Conservation (phyloP, 2,113 vertebrate species). For the Nothoprocta perdicaria region DNA sequence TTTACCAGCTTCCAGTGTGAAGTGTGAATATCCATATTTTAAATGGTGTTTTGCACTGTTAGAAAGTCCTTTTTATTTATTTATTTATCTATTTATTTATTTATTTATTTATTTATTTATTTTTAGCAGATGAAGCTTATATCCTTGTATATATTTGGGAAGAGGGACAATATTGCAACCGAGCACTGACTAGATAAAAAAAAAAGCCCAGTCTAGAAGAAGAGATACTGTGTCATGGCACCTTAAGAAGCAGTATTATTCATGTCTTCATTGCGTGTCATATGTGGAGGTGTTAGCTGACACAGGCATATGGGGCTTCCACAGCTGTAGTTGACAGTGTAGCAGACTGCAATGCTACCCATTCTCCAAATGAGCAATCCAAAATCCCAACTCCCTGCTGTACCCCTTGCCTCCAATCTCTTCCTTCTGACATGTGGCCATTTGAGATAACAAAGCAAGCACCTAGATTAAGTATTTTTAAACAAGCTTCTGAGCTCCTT, state of each 20-base stretch:
- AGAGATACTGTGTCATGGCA: not conserved
- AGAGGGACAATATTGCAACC: not conserved
- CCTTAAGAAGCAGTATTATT: not conserved
- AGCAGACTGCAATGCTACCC: not conserved
- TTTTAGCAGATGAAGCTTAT: not conserved
- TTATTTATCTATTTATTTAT: not conserved
- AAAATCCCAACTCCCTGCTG: not conserved
- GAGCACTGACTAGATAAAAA: too few species aligned
- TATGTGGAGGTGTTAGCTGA: not conserved
- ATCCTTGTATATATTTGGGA: not conserved
- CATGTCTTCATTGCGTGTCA: not conserved
- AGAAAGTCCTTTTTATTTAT: not conserved
- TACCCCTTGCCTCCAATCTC: not conserved
- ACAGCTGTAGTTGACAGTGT: not conserved
- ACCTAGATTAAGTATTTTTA: accelerated
- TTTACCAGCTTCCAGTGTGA: not conserved
- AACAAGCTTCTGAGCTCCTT: not conserved
- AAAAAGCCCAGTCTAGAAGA: not conserved
- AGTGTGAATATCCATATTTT: not conserved
- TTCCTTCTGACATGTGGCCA: not conserved
- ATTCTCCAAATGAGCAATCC: not conserved
- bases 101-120: not conserved
- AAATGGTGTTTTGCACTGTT: not conserved
- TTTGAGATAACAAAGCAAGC: not conserved
- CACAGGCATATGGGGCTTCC: not conserved